Base-by-base conservation (phyloP, 2,888 invertebrate genomes). In the Allolobophora icterica region DNA sequence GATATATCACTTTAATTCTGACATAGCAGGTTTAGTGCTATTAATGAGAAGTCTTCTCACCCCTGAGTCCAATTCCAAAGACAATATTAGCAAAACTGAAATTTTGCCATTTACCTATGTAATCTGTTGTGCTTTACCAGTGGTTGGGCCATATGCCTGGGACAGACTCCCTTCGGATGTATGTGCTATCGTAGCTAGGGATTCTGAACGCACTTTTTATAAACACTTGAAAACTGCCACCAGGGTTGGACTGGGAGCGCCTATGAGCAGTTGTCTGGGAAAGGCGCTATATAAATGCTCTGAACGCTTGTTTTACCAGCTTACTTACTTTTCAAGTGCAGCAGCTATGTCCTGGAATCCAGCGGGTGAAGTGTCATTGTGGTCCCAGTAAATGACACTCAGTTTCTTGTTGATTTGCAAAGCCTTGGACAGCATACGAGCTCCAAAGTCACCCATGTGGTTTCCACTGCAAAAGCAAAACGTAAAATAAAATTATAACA, bases 391-490 rank as follows among this genome's bases (percentile, higher is more conserved):
- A 93, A 99, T 97, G 91, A 97, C 97, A 94, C 97, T 97, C 92
- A 99, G 96, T 93, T 97, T 97, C 94, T 97, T 97, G 96, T 99
- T 99, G 94, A 99, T 98, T 96, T 98, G 98, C 94, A 99, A 96
- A 71, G 99, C 98, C 96, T 99, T 99, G 91, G 99, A 98, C 92
- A 99, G 96, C 58, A 99, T 96, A 91, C 99, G 96, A 19, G 99
- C 99, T 93, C 99, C 99, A 91, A 98, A 97, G 96, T 99, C 99
- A 83, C 99, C 98, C 93, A 96, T 95, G 35, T 93, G 92, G 92
- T 96, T 96, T 13, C 95, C 95, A 93, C 95, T 95, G 38, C 34
- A 87, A 24, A 34, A 87, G 87, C 87, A 87, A 24, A 87, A 87
- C 2, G 15, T 17, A 87, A 87, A 35, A 87, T 6, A 8, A 87